Percentiles rank a stretch among this genome's conserved stretches.
These are phyloP conservation scores for Tenthredo notha DNA, from an alignment of 2,888 invertebrate species.

Conservation along the genomic window DNA sequence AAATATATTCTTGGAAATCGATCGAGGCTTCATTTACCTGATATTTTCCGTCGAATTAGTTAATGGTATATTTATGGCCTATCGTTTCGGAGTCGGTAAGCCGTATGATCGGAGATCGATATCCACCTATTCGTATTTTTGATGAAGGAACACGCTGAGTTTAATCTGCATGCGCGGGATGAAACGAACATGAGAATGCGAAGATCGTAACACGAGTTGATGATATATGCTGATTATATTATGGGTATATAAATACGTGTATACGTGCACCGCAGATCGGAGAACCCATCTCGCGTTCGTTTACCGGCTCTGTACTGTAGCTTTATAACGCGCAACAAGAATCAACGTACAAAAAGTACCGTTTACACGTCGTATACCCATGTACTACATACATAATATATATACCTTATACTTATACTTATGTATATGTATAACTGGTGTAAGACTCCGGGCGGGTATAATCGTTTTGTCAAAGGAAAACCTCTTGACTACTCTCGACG, in stretches of 20 bases:
- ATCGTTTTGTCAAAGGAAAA: not conserved
- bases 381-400: not conserved
- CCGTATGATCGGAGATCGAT: not conserved
- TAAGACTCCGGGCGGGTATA: not conserved
- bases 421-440: not conserved
- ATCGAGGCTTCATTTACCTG: not conserved
- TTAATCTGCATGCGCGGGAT: not conserved
- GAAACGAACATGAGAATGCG: not conserved
- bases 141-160: not conserved
- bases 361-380: not conserved
- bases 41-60: no score
- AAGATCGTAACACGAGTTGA: not conserved
- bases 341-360: conserved; percentile 10
- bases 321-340: not conserved
- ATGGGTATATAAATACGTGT: not conserved
- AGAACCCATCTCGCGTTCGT: not conserved
- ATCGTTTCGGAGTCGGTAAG: no score
- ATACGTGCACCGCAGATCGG: not conserved
- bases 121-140: not conserved
- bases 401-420: not conserved
- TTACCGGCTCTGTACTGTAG: not conserved
- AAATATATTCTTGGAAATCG: not conserved
- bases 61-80: no score
- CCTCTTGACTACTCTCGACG: not conserved
- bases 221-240: not conserved